Evolutionary conservation across 92 coral and sea anemone genomes (phyloP).

Genomic region (Bergia sp.): DNA sequence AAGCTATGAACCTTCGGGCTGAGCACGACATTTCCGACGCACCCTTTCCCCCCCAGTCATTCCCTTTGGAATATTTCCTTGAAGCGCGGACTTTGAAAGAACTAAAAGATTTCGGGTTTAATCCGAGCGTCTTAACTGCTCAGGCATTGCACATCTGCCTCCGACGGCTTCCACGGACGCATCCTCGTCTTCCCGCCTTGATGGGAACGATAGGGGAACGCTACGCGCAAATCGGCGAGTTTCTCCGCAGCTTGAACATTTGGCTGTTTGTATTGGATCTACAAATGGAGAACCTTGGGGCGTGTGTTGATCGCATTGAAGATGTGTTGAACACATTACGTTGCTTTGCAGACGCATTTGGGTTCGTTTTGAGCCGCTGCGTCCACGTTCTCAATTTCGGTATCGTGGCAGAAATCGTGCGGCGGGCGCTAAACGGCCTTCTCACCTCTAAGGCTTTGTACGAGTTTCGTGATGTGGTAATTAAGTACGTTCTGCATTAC

Average conservation of each 20-base stretch:
- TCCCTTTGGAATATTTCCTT: constrained; percentile 76
- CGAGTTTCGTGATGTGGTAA: constrained; percentile 74
- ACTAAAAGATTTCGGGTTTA: constrained; percentile 63
- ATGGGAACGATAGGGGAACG: constrained; percentile 86
- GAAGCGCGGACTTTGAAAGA: constrained; percentile 71
- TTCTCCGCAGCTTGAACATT: constrained; percentile 79
- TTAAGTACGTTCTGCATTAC: constrained; percentile 76
- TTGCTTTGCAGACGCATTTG: constrained; percentile 84
- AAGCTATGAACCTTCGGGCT: constrained; percentile 69
- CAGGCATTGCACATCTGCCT: constrained; percentile 82
- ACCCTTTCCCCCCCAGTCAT: constrained; percentile 45
- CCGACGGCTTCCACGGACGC: constrained; percentile 65
- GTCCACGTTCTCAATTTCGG: constrained; percentile 63
- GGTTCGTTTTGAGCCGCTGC: constrained; percentile 78
- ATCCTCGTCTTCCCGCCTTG: constrained; percentile 81
- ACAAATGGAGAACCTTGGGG: constrained; percentile 64
- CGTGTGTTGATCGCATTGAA: constrained; percentile 61
- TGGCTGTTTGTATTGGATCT: constrained; percentile 78
- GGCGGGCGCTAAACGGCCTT: constrained; percentile 63
- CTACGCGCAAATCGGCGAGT: constrained; percentile 86
- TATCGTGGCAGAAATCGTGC: constrained; percentile 63
- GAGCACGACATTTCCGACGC: constrained; percentile 50
- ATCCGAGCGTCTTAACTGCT: constrained; percentile 77
- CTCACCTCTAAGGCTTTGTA: constrained; percentile 51
- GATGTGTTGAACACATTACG: constrained; percentile 78